Evolutionary conservation across 2,797 vertebrate genomes (phyloP), one percentile per base, ranked within the genome.

Genomic region (Crossoptilon crossoptilon): DNA sequence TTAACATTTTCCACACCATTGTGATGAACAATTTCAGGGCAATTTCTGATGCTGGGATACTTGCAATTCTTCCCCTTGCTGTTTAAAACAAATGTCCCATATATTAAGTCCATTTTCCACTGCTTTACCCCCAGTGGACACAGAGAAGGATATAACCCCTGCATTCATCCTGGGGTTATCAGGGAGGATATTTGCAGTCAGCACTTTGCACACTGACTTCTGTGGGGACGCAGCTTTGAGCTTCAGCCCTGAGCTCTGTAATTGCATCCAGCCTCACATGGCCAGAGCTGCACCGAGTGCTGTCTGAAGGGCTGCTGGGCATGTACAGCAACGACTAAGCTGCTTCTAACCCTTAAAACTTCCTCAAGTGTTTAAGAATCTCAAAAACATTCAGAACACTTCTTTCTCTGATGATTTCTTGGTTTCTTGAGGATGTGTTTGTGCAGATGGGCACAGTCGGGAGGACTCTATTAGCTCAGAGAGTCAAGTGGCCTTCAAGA

Each of bases 401-500:
- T 87, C 68, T 68, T 55, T 68, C 14, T 62, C 23, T 0, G 1
- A 58, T 46, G 73, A 76, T 71, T 92, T 43, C 83, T 75, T 70
- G 26, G 31, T 81, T 37, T 88, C 79, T 82, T 88, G 84, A 88
- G 83, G 92, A 78, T 6, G 4, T 22, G 27, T 49, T 90, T 73
- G 53, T 84, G 80, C 85, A 91, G 84, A 91, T 73, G 60, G 73
- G 23, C 5, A 2, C 46, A 33, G 75, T 90, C 0, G 1, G 37
- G 56, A 88, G 48, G 60, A 76, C 93, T 81, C 91, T 70, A 19
- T 55, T 51, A 59, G 81, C 87, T 91, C 21, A 12, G 82, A 53
- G 60, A 90, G 60, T 78, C 48, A 81, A 95, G 87, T 12, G 60
- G 80, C 88, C 73, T 73, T 88, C 71, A 84, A 78, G 76, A 69